phyloP scores from a whole-genome alignment of 2,888 invertebrate species.

The Brachylomia viminalis region DNA sequence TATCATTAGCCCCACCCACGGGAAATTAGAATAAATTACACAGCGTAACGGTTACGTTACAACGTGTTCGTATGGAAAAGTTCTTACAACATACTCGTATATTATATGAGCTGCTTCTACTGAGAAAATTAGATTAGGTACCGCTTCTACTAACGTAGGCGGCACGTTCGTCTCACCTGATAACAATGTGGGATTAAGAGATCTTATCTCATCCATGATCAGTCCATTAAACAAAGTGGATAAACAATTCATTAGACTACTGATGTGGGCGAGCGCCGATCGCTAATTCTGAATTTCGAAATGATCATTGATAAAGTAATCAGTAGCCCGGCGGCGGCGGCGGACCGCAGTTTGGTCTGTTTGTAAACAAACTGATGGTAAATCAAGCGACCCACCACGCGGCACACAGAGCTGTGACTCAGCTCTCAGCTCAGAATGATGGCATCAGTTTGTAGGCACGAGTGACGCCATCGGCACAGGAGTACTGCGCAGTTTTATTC shows the following conservation, averaged over 20 bases:
- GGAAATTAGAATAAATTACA: conserved; percentile 87
- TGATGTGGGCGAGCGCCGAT: conserved; percentile 14
- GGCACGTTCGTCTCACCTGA: conserved; percentile 45
- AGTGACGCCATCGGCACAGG: conserved; percentile 67
- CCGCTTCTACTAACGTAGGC: conserved; percentile 25
- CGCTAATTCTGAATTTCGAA: conserved; percentile 40
- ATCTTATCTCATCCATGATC: conserved; percentile 38
- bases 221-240: conserved; percentile 44
- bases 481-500: conserved; percentile 71
- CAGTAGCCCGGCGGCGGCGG: conserved; percentile 27
- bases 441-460: conserved; percentile 74
- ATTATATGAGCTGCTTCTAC: conserved; percentile 48
- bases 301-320: conserved; percentile 40
- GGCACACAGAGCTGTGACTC: conserved; percentile 74
- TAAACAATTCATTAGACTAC: conserved; percentile 40
- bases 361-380: conserved; percentile 81
- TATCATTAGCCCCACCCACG: conserved; percentile 82
- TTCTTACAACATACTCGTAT: conserved; percentile 52
- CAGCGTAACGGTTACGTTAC: conserved; percentile 70
- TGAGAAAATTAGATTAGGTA: conserved; percentile 58
- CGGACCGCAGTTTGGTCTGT: conserved; percentile 62
- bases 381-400: conserved; percentile 64
- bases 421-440: conserved; percentile 79
- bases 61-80: conserved; percentile 62
- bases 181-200: conserved; percentile 41